Evolutionary conservation across 2,888 invertebrate species (phyloP).

Genomic region (Oxycera nigricornis): DNA sequence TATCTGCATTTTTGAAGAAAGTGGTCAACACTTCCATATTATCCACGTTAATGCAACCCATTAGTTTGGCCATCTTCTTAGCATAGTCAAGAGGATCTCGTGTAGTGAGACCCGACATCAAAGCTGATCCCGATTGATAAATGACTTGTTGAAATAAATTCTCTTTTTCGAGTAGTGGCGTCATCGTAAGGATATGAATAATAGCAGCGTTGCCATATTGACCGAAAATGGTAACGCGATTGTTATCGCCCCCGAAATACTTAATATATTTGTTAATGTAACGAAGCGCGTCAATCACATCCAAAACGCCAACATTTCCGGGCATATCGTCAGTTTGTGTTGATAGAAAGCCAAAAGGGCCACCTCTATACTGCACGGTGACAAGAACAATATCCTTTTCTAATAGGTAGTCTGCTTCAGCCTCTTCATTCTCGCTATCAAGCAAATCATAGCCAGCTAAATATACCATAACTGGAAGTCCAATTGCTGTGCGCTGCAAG

Average conservation of each 20-base stretch:
- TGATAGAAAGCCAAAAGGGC: constrained; percentile 65
- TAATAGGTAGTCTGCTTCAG: constrained; percentile 59
- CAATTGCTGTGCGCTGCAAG: constrained; percentile 41
- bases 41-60: constrained; percentile 42
- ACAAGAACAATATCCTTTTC: constrained; percentile 64
- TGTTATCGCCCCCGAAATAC: constrained; percentile 61
- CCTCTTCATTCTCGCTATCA: constrained; percentile 57
- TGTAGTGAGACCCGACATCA: constrained; percentile 60
- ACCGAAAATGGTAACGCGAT: constrained; percentile 60
- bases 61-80: constrained; percentile 49
- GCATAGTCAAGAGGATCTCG: constrained; percentile 50
- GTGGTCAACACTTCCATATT: constrained; percentile 2
- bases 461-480: constrained; percentile 61
- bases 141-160: constrained; percentile 61
- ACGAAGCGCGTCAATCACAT: constrained; percentile 63
- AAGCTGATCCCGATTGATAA: constrained; percentile 61
- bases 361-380: constrained; percentile 63
- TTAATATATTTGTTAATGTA: constrained; percentile 62
- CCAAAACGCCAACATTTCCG: constrained; percentile 66
- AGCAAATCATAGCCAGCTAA: constrained; percentile 62
- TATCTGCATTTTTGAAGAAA: constrained; percentile 2
- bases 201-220: constrained; percentile 61
- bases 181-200: constrained; percentile 56
- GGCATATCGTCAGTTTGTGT: constrained; percentile 63
- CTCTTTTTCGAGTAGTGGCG: constrained; percentile 45